Conservation (phyloP, 2,797 vertebrate genomes). For the Anguilla pacifica region DNA sequence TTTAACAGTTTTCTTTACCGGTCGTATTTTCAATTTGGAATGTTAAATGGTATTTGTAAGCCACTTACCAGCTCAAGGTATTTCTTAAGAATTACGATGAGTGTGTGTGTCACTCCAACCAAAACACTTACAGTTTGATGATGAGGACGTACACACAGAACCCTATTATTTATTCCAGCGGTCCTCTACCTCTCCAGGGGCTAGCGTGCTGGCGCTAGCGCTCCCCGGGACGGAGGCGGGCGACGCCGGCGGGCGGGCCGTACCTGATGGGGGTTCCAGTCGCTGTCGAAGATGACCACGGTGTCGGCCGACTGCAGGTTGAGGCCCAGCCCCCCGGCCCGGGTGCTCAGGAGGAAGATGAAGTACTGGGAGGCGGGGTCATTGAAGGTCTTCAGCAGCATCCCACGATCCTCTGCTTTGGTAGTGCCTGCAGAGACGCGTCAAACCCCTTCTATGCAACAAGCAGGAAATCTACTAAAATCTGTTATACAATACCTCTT, state of each 20-base stretch:
- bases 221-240: not conserved
- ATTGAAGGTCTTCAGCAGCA: constrained; percentile 92
- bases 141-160: not conserved
- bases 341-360: constrained; percentile 91
- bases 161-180: no score
- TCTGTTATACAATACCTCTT: no score
- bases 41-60: not conserved
- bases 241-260: no score
- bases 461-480: not conserved
- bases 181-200: not conserved
- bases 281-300: constrained; percentile 93
- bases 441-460: not conserved
- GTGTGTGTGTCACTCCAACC: not conserved
- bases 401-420: constrained; percentile 91
- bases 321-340: constrained; percentile 88
- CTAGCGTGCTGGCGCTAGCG: not conserved
- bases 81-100: not conserved
- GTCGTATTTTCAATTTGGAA: not conserved
- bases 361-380: constrained; percentile 89
- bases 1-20: not conserved
- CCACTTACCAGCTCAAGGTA: not conserved
- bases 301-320: constrained; percentile 94
- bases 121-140: not conserved
- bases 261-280: constrained; percentile 98
- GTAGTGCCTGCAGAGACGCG: constrained; percentile 79